phyloP scores from a whole-genome alignment of 2,888 invertebrate species.

The Eurytoma californica region DNA sequence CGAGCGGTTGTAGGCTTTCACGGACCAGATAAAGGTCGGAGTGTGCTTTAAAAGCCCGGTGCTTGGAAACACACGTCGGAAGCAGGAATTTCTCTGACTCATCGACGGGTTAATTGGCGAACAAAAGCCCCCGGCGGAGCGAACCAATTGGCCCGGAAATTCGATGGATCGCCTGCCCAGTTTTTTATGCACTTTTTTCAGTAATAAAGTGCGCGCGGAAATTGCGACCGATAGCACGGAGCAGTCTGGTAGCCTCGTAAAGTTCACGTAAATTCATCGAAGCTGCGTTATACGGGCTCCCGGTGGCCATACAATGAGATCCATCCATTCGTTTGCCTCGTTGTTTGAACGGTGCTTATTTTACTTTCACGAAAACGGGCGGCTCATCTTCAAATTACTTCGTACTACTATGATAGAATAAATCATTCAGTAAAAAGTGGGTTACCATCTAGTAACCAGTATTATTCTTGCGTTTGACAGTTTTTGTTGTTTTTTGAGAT shows the following conservation, averaged over 20 bases:
- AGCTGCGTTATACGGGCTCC: constrained; percentile 31
- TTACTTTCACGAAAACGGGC: no score
- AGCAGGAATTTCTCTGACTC: constrained; percentile 9
- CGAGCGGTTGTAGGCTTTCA: neutral
- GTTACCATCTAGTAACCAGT: no score
- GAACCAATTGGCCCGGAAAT: constrained; percentile 19
- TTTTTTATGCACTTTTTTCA: constrained; percentile 2
- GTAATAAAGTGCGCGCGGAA: constrained; percentile 14
- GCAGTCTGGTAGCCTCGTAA: no score
- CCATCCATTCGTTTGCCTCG: no score
- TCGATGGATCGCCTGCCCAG: neutral
- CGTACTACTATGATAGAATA: no score
- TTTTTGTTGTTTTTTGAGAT: no score
- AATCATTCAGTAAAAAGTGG: no score
- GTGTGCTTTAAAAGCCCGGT: neutral
- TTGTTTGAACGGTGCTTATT: no score
- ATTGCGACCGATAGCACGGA: neutral
- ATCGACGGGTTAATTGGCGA: constrained; percentile 17
- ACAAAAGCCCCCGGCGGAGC: constrained; percentile 13
- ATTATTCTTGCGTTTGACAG: no score
- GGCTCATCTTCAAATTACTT: no score
- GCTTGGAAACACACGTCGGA: neutral
- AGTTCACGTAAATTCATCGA: no score
- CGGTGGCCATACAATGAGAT: neutral
- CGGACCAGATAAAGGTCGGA: neutral